phyloP scores from a whole-genome alignment of 2,113 vertebrate species.

The Mastomys coucha region DNA sequence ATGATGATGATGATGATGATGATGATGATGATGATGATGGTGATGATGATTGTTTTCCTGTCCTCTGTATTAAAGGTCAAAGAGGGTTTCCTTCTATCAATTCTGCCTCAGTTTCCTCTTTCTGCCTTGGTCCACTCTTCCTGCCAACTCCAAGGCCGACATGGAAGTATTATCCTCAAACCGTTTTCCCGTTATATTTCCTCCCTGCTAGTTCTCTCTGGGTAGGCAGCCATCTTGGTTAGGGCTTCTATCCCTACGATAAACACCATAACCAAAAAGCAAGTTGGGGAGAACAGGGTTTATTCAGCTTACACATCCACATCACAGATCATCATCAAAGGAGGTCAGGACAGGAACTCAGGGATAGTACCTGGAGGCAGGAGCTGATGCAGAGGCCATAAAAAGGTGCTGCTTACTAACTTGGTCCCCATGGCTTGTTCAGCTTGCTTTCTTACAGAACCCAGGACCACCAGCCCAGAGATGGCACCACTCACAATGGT shows the following conservation, averaged over 20 bases:
- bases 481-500: too few species aligned
- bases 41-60: not conserved
- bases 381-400: not conserved
- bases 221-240: not conserved
- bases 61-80: not conserved
- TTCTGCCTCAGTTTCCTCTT: not conserved
- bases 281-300: not conserved
- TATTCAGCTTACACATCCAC: not conserved
- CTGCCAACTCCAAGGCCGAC: not conserved
- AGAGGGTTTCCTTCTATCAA: not conserved
- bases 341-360: not conserved
- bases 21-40: too few species aligned
- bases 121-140: not conserved
- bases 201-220: not conserved
- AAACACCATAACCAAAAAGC: not conserved
- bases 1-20: too few species aligned
- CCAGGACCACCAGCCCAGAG: too few species aligned
- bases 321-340: not conserved
- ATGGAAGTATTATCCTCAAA: not conserved
- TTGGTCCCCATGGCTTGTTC: not conserved
- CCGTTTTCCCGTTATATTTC: not conserved
- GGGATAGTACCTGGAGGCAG: not conserved
- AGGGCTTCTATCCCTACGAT: not conserved
- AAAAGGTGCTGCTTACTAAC: not conserved
- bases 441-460: too few species aligned